phyloP scores from a whole-genome alignment of 2,113 vertebrate species.

The Lonchura striata region DNA sequence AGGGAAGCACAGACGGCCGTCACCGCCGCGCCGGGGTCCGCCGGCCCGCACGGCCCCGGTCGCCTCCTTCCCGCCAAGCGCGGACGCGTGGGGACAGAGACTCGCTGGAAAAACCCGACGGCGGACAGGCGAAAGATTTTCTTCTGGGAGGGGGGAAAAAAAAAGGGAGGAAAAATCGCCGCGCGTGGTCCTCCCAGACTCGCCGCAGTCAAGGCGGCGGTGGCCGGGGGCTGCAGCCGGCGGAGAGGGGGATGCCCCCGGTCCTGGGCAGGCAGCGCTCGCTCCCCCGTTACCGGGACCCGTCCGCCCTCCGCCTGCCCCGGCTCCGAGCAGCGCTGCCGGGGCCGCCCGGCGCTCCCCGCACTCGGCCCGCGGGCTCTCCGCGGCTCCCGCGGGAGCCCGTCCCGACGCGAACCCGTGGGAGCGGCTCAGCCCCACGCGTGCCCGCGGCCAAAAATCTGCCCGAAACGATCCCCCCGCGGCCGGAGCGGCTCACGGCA shows the following conservation, averaged over 20 bases:
- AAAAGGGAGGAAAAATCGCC: accelerated
- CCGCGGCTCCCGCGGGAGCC: neutral
- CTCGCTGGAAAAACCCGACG: neutral
- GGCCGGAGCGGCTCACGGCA: neutral
- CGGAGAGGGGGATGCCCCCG: neutral
- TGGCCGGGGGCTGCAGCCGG: neutral
- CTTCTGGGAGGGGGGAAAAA: accelerated
- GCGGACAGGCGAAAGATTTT: neutral
- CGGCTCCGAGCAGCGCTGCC: neutral
- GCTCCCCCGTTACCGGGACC: neutral
- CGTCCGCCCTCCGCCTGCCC: neutral
- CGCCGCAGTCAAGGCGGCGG: neutral
- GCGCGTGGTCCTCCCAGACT: neutral
- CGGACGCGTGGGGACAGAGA: neutral
- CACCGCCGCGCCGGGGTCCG: neutral
- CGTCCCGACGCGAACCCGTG: neutral
- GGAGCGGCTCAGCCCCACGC: neutral
- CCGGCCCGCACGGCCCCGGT: neutral
- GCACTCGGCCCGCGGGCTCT: too few species aligned
- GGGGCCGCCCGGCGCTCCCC: too few species aligned
- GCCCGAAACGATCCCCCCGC: neutral
- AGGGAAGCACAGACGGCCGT: neutral
- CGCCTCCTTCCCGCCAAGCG: neutral
- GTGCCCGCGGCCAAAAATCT: neutral
- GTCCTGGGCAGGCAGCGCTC: neutral